Evolutionary conservation across 2,113 vertebrate species (phyloP).

Genomic region (Talpa occidentalis): DNA sequence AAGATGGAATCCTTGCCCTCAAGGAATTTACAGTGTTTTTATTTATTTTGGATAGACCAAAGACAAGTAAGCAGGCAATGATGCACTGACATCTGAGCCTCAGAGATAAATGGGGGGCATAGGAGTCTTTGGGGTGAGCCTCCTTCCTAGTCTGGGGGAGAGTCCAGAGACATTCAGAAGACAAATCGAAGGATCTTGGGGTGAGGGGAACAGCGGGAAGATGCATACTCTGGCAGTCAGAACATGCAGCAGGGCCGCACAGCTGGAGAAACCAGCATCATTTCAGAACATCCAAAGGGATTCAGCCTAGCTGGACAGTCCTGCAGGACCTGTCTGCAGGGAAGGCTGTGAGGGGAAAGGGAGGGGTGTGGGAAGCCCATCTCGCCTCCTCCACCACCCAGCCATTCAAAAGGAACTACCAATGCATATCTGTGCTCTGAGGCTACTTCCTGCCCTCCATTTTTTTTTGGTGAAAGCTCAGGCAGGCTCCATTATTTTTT

Average conservation of each 20-base stretch:
- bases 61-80: background rate
- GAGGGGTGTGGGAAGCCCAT: background rate
- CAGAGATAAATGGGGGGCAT: background rate
- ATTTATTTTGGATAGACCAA: background rate
- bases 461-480: background rate
- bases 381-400: background rate
- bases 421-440: background rate
- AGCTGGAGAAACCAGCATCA: background rate
- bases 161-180: background rate
- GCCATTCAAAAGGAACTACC: background rate
- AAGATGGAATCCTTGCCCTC: background rate
- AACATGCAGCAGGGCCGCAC: background rate
- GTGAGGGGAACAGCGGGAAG: background rate
- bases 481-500: no score
- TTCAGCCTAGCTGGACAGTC: background rate
- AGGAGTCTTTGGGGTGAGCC: background rate
- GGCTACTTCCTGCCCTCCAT: background rate
- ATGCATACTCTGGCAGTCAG: background rate
- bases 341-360: background rate
- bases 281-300: background rate
- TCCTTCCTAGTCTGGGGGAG: background rate
- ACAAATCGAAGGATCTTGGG: background rate
- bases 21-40: constrained; percentile 59
- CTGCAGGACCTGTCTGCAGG: accelerated
- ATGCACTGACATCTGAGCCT: background rate